These are phyloP conservation scores for Scophthalmus maximus DNA, from an alignment of 2,113 vertebrate genomes.

Conservation along the genomic window DNA sequence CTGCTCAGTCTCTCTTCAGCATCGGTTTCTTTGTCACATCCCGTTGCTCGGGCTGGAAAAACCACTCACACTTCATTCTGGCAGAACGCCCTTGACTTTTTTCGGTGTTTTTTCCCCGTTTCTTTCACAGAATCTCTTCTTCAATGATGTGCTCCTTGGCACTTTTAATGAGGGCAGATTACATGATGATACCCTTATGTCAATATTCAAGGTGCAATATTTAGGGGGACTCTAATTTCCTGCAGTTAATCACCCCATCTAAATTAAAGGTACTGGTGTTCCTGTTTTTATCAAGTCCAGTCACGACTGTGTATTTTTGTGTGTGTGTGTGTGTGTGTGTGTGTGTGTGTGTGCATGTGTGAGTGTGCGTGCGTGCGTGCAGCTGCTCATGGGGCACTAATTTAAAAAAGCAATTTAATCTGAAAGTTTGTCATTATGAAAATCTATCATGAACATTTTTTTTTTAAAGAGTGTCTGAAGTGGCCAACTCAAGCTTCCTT, in stretches of 20 bases:
- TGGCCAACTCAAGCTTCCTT: constrained; percentile 1
- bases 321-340: not conserved
- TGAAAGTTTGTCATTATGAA: not conserved
- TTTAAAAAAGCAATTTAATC: constrained; percentile 7
- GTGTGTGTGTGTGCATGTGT: not conserved
- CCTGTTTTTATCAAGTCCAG: not conserved
- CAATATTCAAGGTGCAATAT: not conserved
- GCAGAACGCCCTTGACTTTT: constrained; percentile 62
- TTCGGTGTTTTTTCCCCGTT: constrained; percentile 37
- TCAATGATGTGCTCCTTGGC: not conserved
- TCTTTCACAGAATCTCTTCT: constrained; percentile 12
- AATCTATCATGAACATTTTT: not conserved
- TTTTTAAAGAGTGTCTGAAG: not conserved
- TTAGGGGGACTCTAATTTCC: too few relatives aligned
- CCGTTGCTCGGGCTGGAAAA: constrained; percentile 50
- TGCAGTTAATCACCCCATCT: not conserved
- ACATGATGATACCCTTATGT: constrained; percentile 1
- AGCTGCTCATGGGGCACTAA: not conserved
- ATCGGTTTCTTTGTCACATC: constrained; percentile 46
- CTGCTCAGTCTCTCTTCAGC: constrained; percentile 26
- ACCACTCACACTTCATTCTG: constrained; percentile 49
- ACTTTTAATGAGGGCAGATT: not conserved
- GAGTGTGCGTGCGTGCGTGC: too few relatives aligned
- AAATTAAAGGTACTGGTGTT: too few relatives aligned
- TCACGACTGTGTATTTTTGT: not conserved